Conservation (phyloP, 2,113 vertebrate genomes). For the Nesogale talazaci region DNA sequence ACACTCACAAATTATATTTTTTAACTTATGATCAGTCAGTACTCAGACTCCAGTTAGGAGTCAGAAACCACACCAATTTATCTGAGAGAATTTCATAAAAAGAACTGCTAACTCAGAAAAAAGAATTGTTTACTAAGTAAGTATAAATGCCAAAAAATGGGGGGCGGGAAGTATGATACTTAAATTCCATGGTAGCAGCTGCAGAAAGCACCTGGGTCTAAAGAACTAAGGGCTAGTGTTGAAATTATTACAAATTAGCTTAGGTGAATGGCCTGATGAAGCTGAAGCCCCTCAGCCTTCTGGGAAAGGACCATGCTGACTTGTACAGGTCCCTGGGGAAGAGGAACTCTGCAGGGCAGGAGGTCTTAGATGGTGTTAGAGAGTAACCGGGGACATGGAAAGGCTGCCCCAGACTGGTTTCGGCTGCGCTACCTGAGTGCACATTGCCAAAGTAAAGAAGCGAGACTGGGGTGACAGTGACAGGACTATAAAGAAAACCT, state of each 20-base stretch:
- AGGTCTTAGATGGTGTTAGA: background rate
- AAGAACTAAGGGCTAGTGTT: background rate
- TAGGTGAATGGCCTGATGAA: background rate
- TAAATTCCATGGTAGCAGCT: background rate
- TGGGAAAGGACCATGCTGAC: background rate
- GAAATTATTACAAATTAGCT: background rate
- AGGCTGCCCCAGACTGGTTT: background rate
- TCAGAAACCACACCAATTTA: background rate
- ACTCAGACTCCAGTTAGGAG: background rate
- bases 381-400: background rate
- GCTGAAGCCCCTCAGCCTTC: background rate
- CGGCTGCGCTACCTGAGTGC: background rate
- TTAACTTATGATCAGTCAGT: background rate
- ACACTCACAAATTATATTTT: background rate
- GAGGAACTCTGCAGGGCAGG: background rate
- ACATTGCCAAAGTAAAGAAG: background rate
- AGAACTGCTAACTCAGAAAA: background rate
- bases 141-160: background rate
- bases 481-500: background rate
- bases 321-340: background rate
- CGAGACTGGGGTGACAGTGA: background rate
- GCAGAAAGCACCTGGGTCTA: background rate
- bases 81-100: background rate
- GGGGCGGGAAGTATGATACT: too few relatives aligned
- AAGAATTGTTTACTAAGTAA: background rate